Evolutionary conservation across 1,140 invertebrate species (phyloP), one percentile per base, ranked within the genome.

Genomic region (Carcinoscorpius rotundicauda): DNA sequence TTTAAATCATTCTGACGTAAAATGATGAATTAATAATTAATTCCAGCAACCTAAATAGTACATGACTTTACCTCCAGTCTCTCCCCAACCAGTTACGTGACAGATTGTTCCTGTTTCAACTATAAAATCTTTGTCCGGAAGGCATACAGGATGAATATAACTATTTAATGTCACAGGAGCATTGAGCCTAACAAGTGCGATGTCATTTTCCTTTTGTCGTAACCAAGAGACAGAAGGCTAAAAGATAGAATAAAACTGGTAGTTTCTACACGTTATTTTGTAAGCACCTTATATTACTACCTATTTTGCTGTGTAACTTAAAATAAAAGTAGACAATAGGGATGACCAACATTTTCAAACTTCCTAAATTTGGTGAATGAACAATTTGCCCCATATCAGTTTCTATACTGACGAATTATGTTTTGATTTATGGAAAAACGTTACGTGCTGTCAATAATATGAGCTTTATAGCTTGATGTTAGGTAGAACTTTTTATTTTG

Each of bases 151-250:
- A 1, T 77, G 73, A 0, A 87, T 80, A 57, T 72, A 72, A 29
- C 63, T 51, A 68, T 78, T 81, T 61, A 82, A 80, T 3, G 67
- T 71, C 50, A 87, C 71, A 3, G 82, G 77, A n/a, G 73, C 76
- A 6, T 74, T 75, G n/a, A 86, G 72, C 65, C 77, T 78, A 29
- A 87, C 71, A 0, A 88, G 59, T 52, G 83, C 85, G 60, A 88
- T 82, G 68, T 88, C 86, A 66, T 83, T 78, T 59, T 78, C 56
- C 10, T 67, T 63, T 63, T 53, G 8, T 49, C 66, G 4, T 51
- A 52, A 66, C 62, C 66, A 67, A 6, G 63, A 63, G 29, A 10
- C 52, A 52, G 51, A 50, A 62, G 51, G 61, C 9, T 10, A 62
- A 8, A 52, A n/a, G 6, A 55, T 55, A 55, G 6, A 62, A n/a